Base-by-base conservation (phyloP, 1,140 invertebrate species). In the Calephelis nemesis region DNA sequence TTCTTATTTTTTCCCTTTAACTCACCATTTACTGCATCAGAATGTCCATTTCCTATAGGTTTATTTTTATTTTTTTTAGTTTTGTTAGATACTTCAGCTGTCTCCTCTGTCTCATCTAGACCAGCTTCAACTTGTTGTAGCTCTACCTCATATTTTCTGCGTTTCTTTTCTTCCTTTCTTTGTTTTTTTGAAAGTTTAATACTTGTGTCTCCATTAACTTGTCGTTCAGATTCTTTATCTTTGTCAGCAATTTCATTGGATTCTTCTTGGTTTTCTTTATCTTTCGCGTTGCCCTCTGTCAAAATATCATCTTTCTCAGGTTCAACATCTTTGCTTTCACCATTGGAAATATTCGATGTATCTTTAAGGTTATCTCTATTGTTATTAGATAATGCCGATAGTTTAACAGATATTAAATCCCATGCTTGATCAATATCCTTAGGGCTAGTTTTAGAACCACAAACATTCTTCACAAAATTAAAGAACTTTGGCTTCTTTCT, bases 401-500 rank as follows among this genome's bases (percentile, higher is more conserved):
- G 92, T 73, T 95, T 94, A 63, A 92, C 93, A 78, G 96, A 95
- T 70, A 96, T 94, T 73, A 96, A 93, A 50, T 93, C 82, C 95
- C 95, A 96, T 10, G 95, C 94, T 69, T 92, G 93, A 52, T 95
- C 93, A 63, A 95, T 93, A 69, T 95, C 91, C 58, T 91, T 79
- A 52, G 81, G 83, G 65, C 93, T 93, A 40, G 92, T 90, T 85
- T 92, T 93, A 12, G 93, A 87, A 47, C 94, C 93, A 68, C 94
- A 93, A 39, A 94, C 92, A 86, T 93, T 96, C 75, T 92, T 93
- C 7, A 95, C 92, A 88, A 96, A 96, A 79, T 96, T 96, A 72
- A 96, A 92, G 92, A 98, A 99, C 84, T 98, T 98, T 0, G 93
- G 90, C 83, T 97, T 96, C 83, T 98, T 99, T 49, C 97, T 93